phyloP scores from a whole-genome alignment of 1,140 invertebrate genomes.

The Littorina saxatilis region DNA sequence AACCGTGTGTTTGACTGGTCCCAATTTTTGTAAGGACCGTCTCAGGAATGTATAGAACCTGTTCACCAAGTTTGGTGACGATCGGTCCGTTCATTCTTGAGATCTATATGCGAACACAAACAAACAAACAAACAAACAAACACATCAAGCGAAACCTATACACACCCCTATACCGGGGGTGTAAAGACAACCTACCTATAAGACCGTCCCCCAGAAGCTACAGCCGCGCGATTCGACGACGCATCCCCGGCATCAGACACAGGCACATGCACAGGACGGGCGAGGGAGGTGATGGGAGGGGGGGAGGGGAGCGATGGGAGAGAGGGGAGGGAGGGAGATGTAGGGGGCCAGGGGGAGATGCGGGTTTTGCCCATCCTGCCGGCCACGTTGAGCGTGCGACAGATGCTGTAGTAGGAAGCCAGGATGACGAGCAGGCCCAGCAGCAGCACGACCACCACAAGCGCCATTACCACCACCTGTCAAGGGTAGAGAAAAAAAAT shows the following conservation, averaged over 20 bases:
- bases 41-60: too few relatives aligned
- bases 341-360: slow-evolving; percentile 49
- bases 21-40: too few relatives aligned
- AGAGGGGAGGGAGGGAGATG: slow-evolving; percentile 38
- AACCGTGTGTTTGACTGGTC: too few relatives aligned
- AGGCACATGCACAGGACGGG: too few relatives aligned
- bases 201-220: neutral
- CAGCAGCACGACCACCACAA: slow-evolving; percentile 44
- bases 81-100: too few relatives aligned
- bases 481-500: too few relatives aligned
- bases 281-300: too few relatives aligned
- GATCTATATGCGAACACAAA: too few relatives aligned
- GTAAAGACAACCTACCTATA: too few relatives aligned
- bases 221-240: too few relatives aligned
- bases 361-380: slow-evolving; percentile 47
- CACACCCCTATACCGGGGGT: neutral
- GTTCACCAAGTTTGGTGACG: too few relatives aligned
- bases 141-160: neutral
- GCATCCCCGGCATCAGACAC: too few relatives aligned
- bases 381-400: slow-evolving; percentile 51
- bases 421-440: slow-evolving; percentile 49
- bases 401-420: slow-evolving; percentile 59
- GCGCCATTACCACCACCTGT: slow-evolving; percentile 42
- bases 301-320: neutral
- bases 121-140: neutral